Evolutionary conservation across 2,797 vertebrate genomes (phyloP).

Genomic region (Argentina silus): DNA sequence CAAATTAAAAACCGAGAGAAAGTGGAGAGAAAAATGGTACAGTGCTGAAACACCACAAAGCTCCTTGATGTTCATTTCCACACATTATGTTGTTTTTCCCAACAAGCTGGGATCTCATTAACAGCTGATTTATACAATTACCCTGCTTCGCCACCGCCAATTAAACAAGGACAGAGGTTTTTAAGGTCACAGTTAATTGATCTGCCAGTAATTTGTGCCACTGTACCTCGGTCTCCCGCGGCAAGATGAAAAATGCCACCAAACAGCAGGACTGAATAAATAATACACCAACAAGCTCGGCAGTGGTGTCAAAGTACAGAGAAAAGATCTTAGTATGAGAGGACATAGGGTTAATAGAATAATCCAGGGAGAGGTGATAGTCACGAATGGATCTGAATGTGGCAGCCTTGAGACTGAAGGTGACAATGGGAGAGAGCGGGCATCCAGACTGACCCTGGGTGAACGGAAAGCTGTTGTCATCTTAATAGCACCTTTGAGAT

Average conservation of each 20-base stretch:
- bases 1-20: conserved; percentile 7
- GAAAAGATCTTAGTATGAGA: conserved; percentile 50
- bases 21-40: conserved; percentile 18
- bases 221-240: conserved; percentile 67
- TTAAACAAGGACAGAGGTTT: conserved; percentile 88
- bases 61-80: conserved; percentile 77
- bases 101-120: conserved; percentile 89
- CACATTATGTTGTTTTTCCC: conserved; percentile 85
- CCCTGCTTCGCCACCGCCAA: conserved; percentile 83
- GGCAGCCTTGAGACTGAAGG: conserved; percentile 71
- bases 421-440: conserved; percentile 70
- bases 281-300: conserved; percentile 55
- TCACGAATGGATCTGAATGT: conserved; percentile 59
- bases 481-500: conserved; percentile 71
- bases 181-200: conserved; percentile 89
- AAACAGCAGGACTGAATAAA: conserved; percentile 60
- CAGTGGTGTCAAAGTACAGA: conserved; percentile 57
- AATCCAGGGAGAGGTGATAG: conserved; percentile 60
- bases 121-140: conserved; percentile 88
- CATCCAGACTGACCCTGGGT: conserved; percentile 66
- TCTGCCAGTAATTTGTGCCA: conserved; percentile 80
- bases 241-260: conserved; percentile 67
- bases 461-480: conserved; percentile 66
- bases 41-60: conserved; percentile 31
- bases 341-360: conserved; percentile 63